Evolutionary conservation across 2,797 vertebrate genomes (phyloP).

Genomic region (Denticeps clupeoides): DNA sequence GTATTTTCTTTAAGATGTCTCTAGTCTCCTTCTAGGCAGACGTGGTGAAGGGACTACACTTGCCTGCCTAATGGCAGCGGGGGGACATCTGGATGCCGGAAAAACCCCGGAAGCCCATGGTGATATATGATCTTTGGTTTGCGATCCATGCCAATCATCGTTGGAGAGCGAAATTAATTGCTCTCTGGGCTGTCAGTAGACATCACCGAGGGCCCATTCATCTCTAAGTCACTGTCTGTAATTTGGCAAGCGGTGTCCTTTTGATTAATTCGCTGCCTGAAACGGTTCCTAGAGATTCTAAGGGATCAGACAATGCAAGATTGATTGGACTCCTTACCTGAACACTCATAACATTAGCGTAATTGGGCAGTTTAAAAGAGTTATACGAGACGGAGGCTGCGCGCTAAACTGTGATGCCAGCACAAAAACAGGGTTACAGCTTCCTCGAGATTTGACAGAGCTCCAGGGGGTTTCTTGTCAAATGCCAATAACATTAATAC

Average conservation of each 20-base stretch:
- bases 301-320: constrained; percentile 50
- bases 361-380: constrained; percentile 39
- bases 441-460: too few relatives aligned
- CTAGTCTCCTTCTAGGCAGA: background rate
- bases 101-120: background rate
- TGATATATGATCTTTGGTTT: constrained; percentile 21
- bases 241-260: constrained; percentile 54
- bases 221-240: constrained; percentile 55
- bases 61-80: too few relatives aligned
- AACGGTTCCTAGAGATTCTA: constrained; percentile 44
- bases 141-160: constrained; percentile 45
- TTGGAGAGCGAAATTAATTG: constrained; percentile 45
- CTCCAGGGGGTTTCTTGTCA: too few relatives aligned
- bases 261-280: constrained; percentile 58
- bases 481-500: too few relatives aligned
- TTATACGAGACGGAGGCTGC: constrained; percentile 35
- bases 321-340: constrained; percentile 46
- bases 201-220: constrained; percentile 48
- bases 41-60: too few relatives aligned
- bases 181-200: constrained; percentile 38
- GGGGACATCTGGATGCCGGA: too few relatives aligned
- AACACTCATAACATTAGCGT: constrained; percentile 36
- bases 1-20: constrained; percentile 12
- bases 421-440: too few relatives aligned
- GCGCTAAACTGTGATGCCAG: too few relatives aligned